These are phyloP conservation scores for Clarias laeviceps DNA, from an alignment of 2,797 vertebrate species.

Conservation along the genomic window DNA sequence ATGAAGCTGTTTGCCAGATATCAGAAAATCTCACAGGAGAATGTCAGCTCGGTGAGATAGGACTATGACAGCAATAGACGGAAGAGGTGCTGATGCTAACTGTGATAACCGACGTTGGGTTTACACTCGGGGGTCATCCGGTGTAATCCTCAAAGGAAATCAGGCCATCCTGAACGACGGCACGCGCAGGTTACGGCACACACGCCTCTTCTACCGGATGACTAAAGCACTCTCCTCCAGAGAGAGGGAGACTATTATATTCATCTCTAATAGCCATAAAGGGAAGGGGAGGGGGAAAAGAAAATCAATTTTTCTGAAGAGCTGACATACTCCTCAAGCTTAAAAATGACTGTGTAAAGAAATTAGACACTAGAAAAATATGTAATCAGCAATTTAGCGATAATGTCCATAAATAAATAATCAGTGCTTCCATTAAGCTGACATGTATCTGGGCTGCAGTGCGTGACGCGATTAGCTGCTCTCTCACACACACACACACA, in stretches of 20 bases:
- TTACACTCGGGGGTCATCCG: constrained; percentile 31
- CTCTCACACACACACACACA: constrained; percentile 1
- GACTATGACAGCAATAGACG: constrained; percentile 17
- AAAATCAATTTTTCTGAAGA: constrained; percentile 48
- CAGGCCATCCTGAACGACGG: constrained; percentile 14
- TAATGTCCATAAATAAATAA: constrained; percentile 62
- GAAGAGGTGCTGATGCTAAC: constrained; percentile 31
- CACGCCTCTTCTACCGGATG: constrained; percentile 34
- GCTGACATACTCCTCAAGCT: constrained; percentile 48
- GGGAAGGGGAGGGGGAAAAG: constrained; percentile 17
- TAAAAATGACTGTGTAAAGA: constrained; percentile 58
- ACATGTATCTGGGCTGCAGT: constrained; percentile 43
- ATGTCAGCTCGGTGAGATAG: constrained; percentile 9
- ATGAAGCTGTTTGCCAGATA: constrained; percentile 24
- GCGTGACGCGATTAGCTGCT: constrained; percentile 42
- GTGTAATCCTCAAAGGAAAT: constrained; percentile 38
- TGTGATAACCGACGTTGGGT: constrained; percentile 18
- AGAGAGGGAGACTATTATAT: constrained; percentile 49
- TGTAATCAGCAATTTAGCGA: constrained; percentile 61
- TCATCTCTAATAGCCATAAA: constrained; percentile 50
- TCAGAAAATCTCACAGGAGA: constrained; percentile 26
- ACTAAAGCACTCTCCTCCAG: constrained; percentile 44
- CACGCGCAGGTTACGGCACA: constrained; percentile 37
- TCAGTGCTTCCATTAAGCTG: constrained; percentile 55
- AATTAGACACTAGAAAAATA: constrained; percentile 59